Base-by-base conservation (phyloP, 1,140 invertebrate species). In the Drosophila rufa region DNA sequence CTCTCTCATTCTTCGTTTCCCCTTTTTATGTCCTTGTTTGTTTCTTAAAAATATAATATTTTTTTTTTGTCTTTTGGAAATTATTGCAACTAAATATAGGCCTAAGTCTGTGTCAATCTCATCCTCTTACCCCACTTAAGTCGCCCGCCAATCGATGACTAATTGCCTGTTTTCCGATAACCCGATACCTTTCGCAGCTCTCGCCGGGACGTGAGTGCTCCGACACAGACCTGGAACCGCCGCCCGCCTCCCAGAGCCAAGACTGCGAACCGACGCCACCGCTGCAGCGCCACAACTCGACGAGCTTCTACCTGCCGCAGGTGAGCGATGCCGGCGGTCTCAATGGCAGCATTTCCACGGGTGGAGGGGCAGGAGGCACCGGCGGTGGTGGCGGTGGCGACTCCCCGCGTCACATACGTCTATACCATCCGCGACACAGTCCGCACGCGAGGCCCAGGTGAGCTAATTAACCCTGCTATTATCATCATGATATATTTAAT, bases 241-340 rank as follows among this genome's bases (percentile, higher is more conserved):
- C 96, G 6, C 96, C 96, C 6, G 97, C 96, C 36, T 97, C 97
- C 38, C 97, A 98, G 93, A 97, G 97, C 42, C 96, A 98, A 87
- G 97, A 98, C 94, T 98, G 97, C 93, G 98, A 98, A 93, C 97
- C 98, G 33, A 98, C 97, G 73, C 97, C 97, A 30, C 97, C 97
- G 15, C 94, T 98, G 64, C 97, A 98, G 93, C 95, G 97, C 79
- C 96, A 98, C 77, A 98, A 97, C 82, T 98, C 97, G 47, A 98
- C 95, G 83, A 99, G 98, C 94, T 97, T 99, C 93, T 98, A 98
- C 94, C 94, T 97, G 90, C 96, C 96, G 56, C 95, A 91, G 53
- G 79, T 82, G 48, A 86, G 61, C 62, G 80, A 84, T 46, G 57
- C 51, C 15, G 66, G 53, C 43, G 82, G 73, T 40, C 67, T 87